Conservation (phyloP, 2,888 invertebrate species). For the Drosophila buzzatii region DNA sequence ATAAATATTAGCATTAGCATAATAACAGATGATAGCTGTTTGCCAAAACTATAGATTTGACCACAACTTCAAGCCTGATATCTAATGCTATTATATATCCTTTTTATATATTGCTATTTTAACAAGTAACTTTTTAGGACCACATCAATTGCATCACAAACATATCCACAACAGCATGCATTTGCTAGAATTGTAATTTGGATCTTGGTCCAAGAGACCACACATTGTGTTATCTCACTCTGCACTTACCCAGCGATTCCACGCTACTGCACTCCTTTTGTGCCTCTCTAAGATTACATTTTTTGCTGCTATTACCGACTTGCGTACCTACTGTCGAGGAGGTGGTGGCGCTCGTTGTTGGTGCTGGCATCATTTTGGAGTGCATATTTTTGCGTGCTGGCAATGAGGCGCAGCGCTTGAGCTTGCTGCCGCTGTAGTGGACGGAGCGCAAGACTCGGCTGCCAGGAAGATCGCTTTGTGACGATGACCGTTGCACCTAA, state of each 20-base stretch:
- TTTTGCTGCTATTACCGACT: conserved; percentile 22
- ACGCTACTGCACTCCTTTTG: conserved; percentile 83
- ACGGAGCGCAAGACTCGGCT: conserved; percentile 85
- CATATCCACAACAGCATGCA: not conserved
- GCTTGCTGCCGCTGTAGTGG: conserved; percentile 84
- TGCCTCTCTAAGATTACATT: conserved; percentile 52
- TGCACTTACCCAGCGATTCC: conserved; percentile 84
- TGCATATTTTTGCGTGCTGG: conserved; percentile 85
- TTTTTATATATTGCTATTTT: not conserved
- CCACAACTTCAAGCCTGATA: not conserved
- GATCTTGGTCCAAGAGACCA: not conserved
- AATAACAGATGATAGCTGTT: not conserved
- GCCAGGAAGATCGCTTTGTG: conserved; percentile 86
- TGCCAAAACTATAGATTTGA: not conserved
- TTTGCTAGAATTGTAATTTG: conserved; percentile 5
- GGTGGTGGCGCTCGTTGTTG: conserved; percentile 31
- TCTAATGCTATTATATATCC: not conserved
- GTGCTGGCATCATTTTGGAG: conserved; percentile 45
- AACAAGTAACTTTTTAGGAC: not conserved
- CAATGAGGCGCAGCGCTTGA: conserved; percentile 87
- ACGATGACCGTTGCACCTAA: conserved; percentile 87
- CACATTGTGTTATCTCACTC: not conserved
- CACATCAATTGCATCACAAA: not conserved
- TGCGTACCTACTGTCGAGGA: conserved; percentile 43
- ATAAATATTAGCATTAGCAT: not conserved